These are phyloP conservation scores for Rhynchotus rufescens DNA, from an alignment of 2,797 vertebrate species.

Conservation along the genomic window DNA sequence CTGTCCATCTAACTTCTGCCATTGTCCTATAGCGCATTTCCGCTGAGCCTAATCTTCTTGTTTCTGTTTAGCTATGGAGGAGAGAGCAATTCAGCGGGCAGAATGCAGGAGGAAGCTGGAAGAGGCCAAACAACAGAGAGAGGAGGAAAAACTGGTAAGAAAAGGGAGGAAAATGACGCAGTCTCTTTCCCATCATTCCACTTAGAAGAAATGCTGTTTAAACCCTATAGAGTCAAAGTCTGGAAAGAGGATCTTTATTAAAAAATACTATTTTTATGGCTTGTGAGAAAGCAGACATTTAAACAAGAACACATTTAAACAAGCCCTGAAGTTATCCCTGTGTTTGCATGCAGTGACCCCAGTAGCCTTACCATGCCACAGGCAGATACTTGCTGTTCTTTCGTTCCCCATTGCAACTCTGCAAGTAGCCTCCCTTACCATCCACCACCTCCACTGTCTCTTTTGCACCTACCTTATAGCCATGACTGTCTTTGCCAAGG, in stretches of 20 bases:
- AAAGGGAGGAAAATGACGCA: not conserved
- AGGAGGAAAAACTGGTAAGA: constrained; percentile 91
- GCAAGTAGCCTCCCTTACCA: not conserved
- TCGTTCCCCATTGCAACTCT: not conserved
- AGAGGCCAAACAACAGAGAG: constrained; percentile 85
- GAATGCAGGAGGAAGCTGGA: constrained; percentile 86
- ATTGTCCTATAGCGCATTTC: not conserved
- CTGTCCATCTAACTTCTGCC: not conserved
- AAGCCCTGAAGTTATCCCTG: not conserved
- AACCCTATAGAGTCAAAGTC: not conserved
- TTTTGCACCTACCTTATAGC: not conserved
- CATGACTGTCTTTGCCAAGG: not conserved
- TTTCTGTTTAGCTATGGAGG: constrained; percentile 90
- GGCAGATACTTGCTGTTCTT: not conserved
- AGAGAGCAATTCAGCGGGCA: constrained; percentile 86
- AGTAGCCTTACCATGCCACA: not conserved
- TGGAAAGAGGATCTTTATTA: not conserved
- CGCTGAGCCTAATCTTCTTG: not conserved
- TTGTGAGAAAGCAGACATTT: not conserved
- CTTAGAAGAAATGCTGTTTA: not conserved
- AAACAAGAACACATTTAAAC: not conserved
- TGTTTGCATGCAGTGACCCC: not conserved
- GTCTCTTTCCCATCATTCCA: not conserved
- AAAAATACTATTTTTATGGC: not conserved
- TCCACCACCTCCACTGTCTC: not conserved